Evolutionary conservation across 2,113 vertebrate genomes (phyloP).

Genomic region (Barbus barbus): DNA sequence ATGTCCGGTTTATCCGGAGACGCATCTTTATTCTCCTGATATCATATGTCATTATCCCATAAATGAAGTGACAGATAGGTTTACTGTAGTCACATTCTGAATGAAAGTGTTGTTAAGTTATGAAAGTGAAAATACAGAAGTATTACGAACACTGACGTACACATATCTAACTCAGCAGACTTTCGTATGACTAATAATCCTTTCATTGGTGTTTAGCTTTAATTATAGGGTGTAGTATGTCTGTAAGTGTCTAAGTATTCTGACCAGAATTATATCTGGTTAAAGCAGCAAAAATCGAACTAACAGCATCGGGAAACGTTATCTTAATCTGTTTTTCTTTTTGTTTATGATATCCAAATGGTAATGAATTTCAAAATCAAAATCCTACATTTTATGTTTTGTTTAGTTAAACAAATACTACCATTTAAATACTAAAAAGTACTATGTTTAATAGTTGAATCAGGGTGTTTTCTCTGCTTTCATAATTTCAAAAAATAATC

Average conservation of each 20-base stretch:
- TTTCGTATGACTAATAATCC: background rate
- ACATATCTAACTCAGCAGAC: background rate
- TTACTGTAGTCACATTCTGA: background rate
- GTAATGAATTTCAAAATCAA: background rate
- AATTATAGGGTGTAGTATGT: background rate
- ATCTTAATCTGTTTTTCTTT: background rate
- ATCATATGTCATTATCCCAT: background rate
- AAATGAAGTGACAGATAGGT: background rate
- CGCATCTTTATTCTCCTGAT: background rate
- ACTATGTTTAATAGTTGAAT: too few species aligned
- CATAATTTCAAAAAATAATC: background rate
- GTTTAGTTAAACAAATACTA: background rate
- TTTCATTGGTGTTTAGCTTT: background rate
- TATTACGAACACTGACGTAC: background rate
- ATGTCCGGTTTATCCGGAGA: background rate
- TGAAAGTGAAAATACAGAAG: slow-evolving; percentile 10
- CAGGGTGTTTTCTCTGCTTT: background rate
- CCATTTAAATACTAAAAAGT: too few species aligned
- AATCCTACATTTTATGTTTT: background rate
- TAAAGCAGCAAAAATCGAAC: background rate
- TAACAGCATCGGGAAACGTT: too few species aligned
- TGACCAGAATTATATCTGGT: background rate
- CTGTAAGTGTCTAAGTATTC: background rate
- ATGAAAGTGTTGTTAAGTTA: background rate
- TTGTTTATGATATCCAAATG: background rate